Evolutionary conservation across 2,888 invertebrate genomes (phyloP), one percentile per base, ranked within the genome.

Genomic region (Euplexia lucipara): DNA sequence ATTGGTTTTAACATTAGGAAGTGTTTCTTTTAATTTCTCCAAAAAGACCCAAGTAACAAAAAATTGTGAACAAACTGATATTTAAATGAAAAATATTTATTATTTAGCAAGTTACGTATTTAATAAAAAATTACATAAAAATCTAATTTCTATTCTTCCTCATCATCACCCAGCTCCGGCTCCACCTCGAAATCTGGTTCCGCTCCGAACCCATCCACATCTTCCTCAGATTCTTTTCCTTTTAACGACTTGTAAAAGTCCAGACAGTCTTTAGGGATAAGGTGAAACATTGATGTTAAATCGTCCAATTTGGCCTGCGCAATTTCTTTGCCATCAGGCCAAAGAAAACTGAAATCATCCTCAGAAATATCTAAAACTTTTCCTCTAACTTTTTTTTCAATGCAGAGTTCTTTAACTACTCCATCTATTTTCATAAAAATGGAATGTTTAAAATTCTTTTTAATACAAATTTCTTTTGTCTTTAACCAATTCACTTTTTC

Each of bases 321-420:
- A 53, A 53, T 62, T 48, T 62, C 53, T 54, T 54, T 48, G 34
- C 61, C 52, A 47, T 61, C n/a, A 47, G 61, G 61, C 53, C 53
- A 52, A 47, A 53, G 39, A n/a, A 61, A 53, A 53, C 14, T 4
- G 39, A 61, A 47, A 61, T 53, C 61, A 47, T 61, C 45, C 12
- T 61, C 47, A 45, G 47, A 61, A 53, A 61, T 53, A 39, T 53
- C 52, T 9, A 45, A 26, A 2, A 26, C 45, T 26, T 45, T 39
- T 39, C 16, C 39, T 39, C 39, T 39, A 39, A 26, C 45, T 26
- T 45, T 39, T 39, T 9, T 16, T 39, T 16, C 16, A 39, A 39
- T 42, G 18, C 6, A 2, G 12, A 42, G 18, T 0, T 20, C 12
- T 20, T 12, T 18, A 20, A 20, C 18, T 42, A 20, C 18, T 20